phyloP scores from a whole-genome alignment of 2,797 vertebrate genomes.

The Geotrypetes seraphini region DNA sequence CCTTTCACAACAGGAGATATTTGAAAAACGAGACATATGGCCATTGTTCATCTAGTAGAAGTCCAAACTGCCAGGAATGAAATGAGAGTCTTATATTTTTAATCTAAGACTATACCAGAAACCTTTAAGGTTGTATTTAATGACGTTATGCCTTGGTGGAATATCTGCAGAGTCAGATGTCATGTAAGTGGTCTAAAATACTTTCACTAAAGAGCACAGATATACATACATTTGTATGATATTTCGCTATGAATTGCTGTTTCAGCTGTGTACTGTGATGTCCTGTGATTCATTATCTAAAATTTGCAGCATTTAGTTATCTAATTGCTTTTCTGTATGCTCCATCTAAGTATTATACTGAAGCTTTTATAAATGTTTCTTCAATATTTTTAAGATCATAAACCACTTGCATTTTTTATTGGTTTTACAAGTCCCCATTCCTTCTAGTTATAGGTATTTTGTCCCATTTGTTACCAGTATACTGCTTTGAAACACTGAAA shows the following conservation, averaged over 20 bases:
- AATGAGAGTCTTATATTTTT: background rate
- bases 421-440: too few relatives aligned
- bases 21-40: too few relatives aligned
- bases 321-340: background rate
- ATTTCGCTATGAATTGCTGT: background rate
- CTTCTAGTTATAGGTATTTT: slow-evolving; percentile 2
- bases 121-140: background rate
- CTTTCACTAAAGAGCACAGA: background rate
- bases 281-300: background rate
- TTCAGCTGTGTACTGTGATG: background rate
- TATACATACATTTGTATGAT: background rate
- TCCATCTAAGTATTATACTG: background rate
- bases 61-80: too few relatives aligned
- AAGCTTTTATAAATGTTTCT: background rate
- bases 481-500: slow-evolving; percentile 15
- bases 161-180: background rate
- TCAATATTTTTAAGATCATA: background rate
- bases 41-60: too few relatives aligned
- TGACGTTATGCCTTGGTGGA: background rate
- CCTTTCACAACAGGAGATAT: too few relatives aligned
- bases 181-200: background rate
- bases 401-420: too few relatives aligned
- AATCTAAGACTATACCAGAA: background rate
- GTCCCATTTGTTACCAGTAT: slow-evolving; percentile 11
- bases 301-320: background rate